These are phyloP conservation scores for Macrophya annulata DNA, from an alignment of 2,888 invertebrate genomes.

Conservation along the genomic window DNA sequence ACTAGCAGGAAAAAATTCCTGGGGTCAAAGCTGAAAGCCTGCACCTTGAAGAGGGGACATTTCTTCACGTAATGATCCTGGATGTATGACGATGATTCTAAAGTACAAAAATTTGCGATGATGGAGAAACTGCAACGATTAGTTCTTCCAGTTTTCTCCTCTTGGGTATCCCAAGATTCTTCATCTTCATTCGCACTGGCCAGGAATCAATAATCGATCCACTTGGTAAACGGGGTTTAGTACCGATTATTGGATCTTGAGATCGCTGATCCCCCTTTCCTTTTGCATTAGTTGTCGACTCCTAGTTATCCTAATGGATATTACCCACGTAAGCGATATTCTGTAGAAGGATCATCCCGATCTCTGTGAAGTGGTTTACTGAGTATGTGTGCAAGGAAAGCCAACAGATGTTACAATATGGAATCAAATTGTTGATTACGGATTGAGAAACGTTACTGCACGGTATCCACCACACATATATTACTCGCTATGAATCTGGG, in stretches of 20 bases:
- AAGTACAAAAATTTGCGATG: too few species aligned
- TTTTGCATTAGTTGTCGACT: neutral
- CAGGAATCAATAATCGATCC: slow-evolving; percentile 19
- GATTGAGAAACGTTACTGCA: neutral
- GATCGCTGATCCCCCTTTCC: neutral
- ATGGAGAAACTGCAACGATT: too few species aligned
- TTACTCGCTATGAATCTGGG: neutral
- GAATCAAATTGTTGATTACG: neutral
- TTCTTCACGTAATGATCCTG: too few species aligned
- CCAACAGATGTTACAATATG: neutral
- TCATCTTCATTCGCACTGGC: neutral
- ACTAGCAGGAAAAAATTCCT: neutral
- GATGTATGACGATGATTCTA: too few species aligned
- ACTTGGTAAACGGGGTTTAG: neutral
- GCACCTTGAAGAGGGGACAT: too few species aligned
- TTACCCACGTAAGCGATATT: slow-evolving; percentile 7
- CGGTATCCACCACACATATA: neutral
- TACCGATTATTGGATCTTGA: neutral
- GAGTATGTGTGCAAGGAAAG: neutral
- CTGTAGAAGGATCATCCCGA: slow-evolving; percentile 33
- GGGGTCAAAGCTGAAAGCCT: too few species aligned
- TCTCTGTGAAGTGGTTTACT: neutral
- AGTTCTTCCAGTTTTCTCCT: too few species aligned
- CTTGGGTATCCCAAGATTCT: neutral
- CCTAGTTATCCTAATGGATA: neutral